Percentiles rank a stretch among this genome's conserved stretches.
phyloP scores from a whole-genome alignment of 2,797 vertebrate genomes.

The Rhinatrema bivittatum region DNA sequence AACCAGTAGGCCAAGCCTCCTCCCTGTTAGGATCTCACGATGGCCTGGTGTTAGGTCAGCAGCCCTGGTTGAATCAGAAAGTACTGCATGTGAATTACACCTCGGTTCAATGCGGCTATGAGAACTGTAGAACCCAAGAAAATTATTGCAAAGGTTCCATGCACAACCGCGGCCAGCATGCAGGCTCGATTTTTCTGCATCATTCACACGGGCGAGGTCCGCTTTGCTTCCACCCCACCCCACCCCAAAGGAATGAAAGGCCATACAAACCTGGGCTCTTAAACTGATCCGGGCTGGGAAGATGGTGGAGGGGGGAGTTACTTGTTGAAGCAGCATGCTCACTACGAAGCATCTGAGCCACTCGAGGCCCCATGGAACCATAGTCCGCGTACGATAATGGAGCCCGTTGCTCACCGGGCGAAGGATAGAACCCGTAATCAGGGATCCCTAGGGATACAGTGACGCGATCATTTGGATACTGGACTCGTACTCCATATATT shows the following conservation, averaged over 20 bases:
- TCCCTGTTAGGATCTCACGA: no score
- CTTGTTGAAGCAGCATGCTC: conserved; percentile 78
- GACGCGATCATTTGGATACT: conserved; percentile 63
- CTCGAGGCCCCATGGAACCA: conserved; percentile 77
- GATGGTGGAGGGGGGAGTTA: conserved; percentile 70
- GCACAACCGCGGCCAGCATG: conserved; percentile 2
- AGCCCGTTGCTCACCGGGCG: conserved; percentile 78
- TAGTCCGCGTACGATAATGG: conserved; percentile 81
- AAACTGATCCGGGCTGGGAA: conserved; percentile 77
- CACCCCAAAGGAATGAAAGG: conserved; percentile 39
- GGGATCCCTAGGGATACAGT: conserved; percentile 72
- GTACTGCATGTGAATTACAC: no score
- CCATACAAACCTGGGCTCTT: conserved; percentile 77
- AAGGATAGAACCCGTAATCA: conserved; percentile 83
- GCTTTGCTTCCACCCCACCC: not conserved
- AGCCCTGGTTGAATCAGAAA: no score
- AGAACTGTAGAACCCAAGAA: not conserved
- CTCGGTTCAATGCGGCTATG: no score
- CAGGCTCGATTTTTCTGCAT: not conserved
- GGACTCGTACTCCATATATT: not conserved
- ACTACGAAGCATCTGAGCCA: conserved; percentile 78
- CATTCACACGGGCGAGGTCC: conserved; percentile 1
- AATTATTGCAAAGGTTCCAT: not conserved
- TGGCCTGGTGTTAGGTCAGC: no score
- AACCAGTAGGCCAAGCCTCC: no score